Evolutionary conservation across 2,797 vertebrate genomes (phyloP).

Genomic region (Gallinago nigripennis): DNA sequence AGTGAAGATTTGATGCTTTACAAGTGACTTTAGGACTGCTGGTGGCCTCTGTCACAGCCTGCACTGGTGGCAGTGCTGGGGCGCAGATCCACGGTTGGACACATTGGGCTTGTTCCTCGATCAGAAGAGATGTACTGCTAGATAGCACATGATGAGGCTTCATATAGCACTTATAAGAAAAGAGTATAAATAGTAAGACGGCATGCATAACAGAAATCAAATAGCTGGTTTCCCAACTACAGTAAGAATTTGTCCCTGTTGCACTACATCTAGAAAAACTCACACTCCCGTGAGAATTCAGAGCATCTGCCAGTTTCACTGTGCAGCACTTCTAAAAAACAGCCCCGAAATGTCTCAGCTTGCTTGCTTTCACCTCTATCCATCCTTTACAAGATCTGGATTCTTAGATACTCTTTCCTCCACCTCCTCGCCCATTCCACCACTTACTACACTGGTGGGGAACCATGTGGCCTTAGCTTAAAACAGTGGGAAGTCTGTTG

Average conservation of each 20-base stretch:
- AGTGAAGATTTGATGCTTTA: background rate
- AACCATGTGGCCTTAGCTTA: background rate
- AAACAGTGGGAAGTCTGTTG: background rate
- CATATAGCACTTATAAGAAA: background rate
- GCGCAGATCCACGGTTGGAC: accelerated
- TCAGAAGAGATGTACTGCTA: background rate
- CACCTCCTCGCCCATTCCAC: background rate
- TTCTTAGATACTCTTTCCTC: background rate
- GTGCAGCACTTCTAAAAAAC: background rate
- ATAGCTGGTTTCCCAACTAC: background rate
- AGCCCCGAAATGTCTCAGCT: background rate
- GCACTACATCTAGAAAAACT: background rate
- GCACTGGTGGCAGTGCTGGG: background rate
- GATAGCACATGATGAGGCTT: background rate
- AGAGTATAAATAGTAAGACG: background rate
- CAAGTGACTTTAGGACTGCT: background rate
- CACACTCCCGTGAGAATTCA: background rate
- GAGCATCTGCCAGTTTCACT: background rate
- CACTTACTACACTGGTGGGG: background rate
- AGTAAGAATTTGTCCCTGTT: background rate
- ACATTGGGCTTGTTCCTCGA: background rate
- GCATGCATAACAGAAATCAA: background rate
- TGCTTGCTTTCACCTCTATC: background rate
- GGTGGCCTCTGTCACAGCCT: background rate
- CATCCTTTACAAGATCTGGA: background rate